Conservation (phyloP, 2,113 vertebrate genomes). For the Rhineura floridana region DNA sequence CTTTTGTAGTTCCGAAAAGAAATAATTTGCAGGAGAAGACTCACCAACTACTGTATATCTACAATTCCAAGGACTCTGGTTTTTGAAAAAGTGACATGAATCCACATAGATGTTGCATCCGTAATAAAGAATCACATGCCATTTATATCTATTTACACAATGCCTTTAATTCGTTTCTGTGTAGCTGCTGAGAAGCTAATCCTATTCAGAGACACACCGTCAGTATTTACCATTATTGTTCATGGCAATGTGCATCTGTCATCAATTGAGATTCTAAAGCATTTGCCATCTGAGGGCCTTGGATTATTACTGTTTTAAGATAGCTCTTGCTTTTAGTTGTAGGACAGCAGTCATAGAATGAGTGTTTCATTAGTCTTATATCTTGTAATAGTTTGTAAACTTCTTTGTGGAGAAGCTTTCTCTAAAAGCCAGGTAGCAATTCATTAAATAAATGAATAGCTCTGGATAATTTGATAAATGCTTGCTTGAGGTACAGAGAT, state of each 20-base stretch:
- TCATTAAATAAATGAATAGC: background rate
- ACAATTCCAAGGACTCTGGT: background rate
- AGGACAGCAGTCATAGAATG: no score
- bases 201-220: slow-evolving; percentile 22
- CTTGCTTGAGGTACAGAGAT: background rate
- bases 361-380: no score
- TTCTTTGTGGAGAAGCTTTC: no score
- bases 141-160: background rate
- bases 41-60: slow-evolving; percentile 20
- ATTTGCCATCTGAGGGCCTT: no score
- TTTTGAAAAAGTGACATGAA: background rate
- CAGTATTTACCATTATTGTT: slow-evolving; percentile 17
- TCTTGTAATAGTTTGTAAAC: no score
- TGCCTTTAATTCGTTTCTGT: background rate
- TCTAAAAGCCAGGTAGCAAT: no score
- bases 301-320: no score
- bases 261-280: background rate
- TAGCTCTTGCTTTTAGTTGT: no score
- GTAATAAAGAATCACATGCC: background rate
- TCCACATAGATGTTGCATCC: slow-evolving; percentile 9
- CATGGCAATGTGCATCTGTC: background rate
- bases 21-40: background rate
- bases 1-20: slow-evolving; percentile 15
- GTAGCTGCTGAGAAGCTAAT: background rate
- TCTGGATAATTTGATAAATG: background rate